Evolutionary conservation across 2,797 vertebrate genomes (phyloP).

Genomic region (Darevskia nairensis): DNA sequence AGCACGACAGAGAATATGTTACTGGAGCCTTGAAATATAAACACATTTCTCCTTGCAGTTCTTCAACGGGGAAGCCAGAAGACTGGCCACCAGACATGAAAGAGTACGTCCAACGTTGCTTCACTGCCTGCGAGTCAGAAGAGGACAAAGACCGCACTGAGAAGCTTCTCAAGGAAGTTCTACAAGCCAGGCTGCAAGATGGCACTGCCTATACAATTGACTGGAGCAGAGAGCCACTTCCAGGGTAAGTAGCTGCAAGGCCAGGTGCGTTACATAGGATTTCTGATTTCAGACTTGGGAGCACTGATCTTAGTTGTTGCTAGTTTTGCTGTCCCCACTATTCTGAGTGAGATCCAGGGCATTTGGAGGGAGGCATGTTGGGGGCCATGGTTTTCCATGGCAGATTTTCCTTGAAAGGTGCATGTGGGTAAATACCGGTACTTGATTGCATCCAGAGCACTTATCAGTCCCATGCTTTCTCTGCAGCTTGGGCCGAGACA

Average conservation of each 20-base stretch:
- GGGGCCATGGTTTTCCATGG: neutral
- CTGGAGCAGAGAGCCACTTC: constrained; percentile 90
- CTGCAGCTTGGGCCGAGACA: constrained; percentile 68
- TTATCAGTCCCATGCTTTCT: neutral
- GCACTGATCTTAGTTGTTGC: neutral
- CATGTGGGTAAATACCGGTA: too few relatives aligned
- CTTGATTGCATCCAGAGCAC: neutral
- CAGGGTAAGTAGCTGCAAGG: constrained; percentile 82
- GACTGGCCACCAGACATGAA: constrained; percentile 96
- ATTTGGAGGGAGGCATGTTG: neutral
- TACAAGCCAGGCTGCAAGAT: constrained; percentile 91
- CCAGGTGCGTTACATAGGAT: neutral
- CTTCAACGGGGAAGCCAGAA: constrained; percentile 81
- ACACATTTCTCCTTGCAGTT: constrained; percentile 33
- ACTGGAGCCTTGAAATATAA: neutral
- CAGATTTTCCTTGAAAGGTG: neutral
- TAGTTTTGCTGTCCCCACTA: neutral
- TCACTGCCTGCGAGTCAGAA: constrained; percentile 91
- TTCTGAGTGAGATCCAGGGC: neutral
- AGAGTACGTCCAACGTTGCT: constrained; percentile 94
- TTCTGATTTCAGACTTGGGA: neutral
- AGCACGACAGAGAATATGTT: too few relatives aligned
- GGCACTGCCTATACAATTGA: constrained; percentile 94
- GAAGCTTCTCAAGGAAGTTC: constrained; percentile 91
- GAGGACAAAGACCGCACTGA: constrained; percentile 94